Base-by-base conservation (phyloP, 2,888 invertebrate species). In the Norana najaformis region DNA sequence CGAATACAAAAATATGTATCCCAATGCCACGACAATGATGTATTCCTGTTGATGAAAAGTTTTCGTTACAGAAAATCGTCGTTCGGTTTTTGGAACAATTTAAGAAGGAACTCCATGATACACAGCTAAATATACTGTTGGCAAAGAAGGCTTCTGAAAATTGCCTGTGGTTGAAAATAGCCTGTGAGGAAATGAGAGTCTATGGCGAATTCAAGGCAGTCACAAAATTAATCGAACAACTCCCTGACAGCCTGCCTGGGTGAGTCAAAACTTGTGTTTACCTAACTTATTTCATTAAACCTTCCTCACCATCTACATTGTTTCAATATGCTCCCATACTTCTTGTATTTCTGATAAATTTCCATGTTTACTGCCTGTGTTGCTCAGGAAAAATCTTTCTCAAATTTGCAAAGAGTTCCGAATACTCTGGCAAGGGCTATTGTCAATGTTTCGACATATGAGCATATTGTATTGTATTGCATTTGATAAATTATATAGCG, bases 91-190 rank as follows among this genome's bases (percentile, higher is more conserved):
- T 94, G 88, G 92, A 92, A 37, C 93, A 93, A 23, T 93, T 93
- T 90, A 92, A 93, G 83, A 93, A 93, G 89, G 91, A 91, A 38
- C 91, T 95, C 90, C 92, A 93, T n/a, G 92, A 90, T 13, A 91
- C 92, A 14, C 94, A 95, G 92, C 91, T 94, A 92, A 91, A 91
- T 13, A 90, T 91, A 34, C 92, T 95, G 88, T 90, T 95, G 89
- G 90, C 91, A 30, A 94, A 94, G 89, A 90, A 92, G 37, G 93
- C 94, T 14, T 94, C 94, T 3, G 93, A 93, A 47, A 95, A 95
- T 92, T 94, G 94, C 1, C 92, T 95, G 23, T 95, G 95, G 95
- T 92, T 95, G 91, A 93, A 94, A 35, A 93, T 94, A n/a, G 94
- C 94, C 0, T 94, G 94, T 91, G 94, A 90, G 34, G 90, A 90